A percentile compares a stretch with the other conserved stretches of the same genome.
These are phyloP conservation scores for Hemicordylus capensis DNA, from an alignment of 2,113 vertebrate species.

Conservation along the genomic window DNA sequence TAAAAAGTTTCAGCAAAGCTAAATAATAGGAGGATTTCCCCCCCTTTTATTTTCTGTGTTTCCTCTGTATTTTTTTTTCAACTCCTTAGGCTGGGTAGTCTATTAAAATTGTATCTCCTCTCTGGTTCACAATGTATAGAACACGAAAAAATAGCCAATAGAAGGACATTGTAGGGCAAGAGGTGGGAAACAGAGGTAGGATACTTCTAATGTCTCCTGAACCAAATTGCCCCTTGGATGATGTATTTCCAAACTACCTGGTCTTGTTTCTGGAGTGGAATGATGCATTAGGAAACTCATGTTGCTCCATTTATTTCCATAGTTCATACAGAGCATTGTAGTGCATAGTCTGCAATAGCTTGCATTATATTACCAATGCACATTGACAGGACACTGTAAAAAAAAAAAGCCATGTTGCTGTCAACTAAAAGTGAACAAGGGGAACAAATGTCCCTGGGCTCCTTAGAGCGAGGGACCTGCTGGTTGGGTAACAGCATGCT, in stretches of 20 bases:
- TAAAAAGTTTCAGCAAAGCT: conserved; percentile 26
- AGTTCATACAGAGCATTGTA: not conserved
- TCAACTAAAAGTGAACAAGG: too few relatives aligned
- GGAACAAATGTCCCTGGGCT: too few relatives aligned
- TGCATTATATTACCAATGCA: not conserved
- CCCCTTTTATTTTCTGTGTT: not conserved
- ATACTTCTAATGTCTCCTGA: not conserved
- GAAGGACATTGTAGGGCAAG: not conserved
- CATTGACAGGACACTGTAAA: not conserved
- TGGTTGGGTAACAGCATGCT: too few relatives aligned
- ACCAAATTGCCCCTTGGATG: not conserved
- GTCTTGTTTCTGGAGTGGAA: not conserved
- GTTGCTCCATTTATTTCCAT: not conserved
- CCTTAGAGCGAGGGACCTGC: too few relatives aligned
- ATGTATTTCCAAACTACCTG: not conserved
- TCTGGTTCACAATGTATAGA: not conserved
- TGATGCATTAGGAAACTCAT: not conserved
- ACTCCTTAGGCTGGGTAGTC: not conserved
- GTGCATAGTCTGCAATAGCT: not conserved
- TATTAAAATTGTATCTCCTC: not conserved
- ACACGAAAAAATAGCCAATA: not conserved
- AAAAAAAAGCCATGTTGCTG: not conserved
- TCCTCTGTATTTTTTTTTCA: not conserved
- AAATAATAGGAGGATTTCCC: conserved; percentile 7
- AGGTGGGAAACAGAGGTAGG: not conserved